These are phyloP conservation scores for Charaxes varanes DNA, from an alignment of 1,140 invertebrate species.

Conservation along the genomic window DNA sequence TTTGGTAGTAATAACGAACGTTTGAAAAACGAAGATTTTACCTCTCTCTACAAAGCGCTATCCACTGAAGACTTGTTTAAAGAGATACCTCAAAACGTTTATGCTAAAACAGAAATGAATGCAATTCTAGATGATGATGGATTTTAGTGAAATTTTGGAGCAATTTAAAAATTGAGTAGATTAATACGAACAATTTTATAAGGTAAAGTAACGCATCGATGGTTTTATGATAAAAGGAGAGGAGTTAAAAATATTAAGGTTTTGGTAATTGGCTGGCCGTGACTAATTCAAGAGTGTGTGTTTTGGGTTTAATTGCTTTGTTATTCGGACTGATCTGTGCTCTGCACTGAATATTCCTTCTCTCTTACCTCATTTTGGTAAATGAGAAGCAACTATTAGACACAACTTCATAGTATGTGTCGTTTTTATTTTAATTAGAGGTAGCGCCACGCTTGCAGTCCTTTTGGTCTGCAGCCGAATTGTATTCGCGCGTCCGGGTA, in stretches of 20 bases:
- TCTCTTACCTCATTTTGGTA: no score
- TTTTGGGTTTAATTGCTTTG: neutral
- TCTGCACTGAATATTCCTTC: no score
- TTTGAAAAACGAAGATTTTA: neutral
- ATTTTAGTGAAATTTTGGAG: neutral
- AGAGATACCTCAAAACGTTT: no score
- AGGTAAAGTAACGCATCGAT: slow-evolving; percentile 8
- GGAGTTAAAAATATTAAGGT: slow-evolving; percentile 6
- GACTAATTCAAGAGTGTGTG: slow-evolving; percentile 3
- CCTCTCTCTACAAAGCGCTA: no score
- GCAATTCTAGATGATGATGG: neutral
- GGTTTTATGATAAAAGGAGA: slow-evolving; percentile 6
- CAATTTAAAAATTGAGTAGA: neutral
- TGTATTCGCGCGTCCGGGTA: no score
- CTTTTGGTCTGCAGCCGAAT: no score
- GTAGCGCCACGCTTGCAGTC: no score
- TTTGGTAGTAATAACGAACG: slow-evolving; percentile 2
- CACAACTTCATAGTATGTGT: no score
- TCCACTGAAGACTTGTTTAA: no score
- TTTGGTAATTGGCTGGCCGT: slow-evolving; percentile 3
- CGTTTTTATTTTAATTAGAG: no score
- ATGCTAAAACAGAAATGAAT: neutral
- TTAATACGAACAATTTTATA: slow-evolving; percentile 7
- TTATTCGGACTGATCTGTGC: no score
- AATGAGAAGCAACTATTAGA: no score